Base-by-base conservation (phyloP, 2,888 invertebrate genomes). In the Ernsta delagoae region DNA sequence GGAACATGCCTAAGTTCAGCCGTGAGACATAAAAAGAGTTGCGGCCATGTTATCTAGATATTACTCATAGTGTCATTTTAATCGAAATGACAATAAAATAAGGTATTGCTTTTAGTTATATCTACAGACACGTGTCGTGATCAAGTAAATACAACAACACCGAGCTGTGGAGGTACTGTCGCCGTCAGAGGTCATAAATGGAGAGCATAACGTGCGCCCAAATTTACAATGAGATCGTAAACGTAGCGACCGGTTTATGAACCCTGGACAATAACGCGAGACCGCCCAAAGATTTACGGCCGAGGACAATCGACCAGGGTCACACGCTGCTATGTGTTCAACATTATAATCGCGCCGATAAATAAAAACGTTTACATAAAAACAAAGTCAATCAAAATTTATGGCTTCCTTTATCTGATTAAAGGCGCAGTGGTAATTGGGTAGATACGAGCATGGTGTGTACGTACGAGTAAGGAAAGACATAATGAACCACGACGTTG, bases 141-240 rank as follows among this genome's bases (percentile, higher is more conserved):
- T 0, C 12, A 48, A 12, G 12, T 48, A 12, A 12, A 53, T 24
- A 53, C 53, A 53, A 31, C 53, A 31, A 24, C 1, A 31, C 12
- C 31, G 53, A 24, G 8, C 9, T 53, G 9, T 12, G 4, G 8
- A 8, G 8, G 53, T 53, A 0, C 12, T n/a, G 16, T n/a, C 39
- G 39, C 39, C 39, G 39, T 5, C 41, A 34, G 54, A 54, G 54
- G 54, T 34, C 31, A 54, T 54, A 54, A 54, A 31, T 54, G 54
- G 54, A 24, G 54, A 34, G 9, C 31, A 9, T 54, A 54, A 54
- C 11, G 34, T 53, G 53, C 31, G 53, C 54, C 54, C 54, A 56
- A 56, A 56, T 56, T 54, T 54, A 54, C 54, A 54, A 54, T 54
- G 54, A 54, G 54, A 54, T 54, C 53, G 53, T 53, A 53, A 53